Evolutionary conservation across 2,797 vertebrate genomes (phyloP).

Genomic region (Capromys pilorides): DNA sequence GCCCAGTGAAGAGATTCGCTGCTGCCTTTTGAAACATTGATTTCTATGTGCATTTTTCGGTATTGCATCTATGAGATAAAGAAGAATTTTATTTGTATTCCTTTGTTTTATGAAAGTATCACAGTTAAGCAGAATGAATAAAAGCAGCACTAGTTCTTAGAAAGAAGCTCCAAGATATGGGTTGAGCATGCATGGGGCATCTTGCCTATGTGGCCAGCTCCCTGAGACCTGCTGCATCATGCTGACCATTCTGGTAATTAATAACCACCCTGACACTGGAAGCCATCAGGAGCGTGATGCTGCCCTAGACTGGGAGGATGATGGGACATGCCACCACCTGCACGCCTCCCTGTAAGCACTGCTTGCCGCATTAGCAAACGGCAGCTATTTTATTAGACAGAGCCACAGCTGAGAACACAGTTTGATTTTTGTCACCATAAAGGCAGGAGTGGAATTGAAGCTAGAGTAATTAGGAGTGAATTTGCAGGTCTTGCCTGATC

Average conservation of each 20-base stretch:
- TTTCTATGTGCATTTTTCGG: constrained; percentile 36
- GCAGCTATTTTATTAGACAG: constrained; percentile 53
- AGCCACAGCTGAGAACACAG: constrained; percentile 60
- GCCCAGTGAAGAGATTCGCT: background rate
- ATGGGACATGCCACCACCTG: background rate
- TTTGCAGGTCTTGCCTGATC: constrained; percentile 80
- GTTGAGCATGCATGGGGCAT: background rate
- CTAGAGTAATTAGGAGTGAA: constrained; percentile 80
- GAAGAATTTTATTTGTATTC: constrained; percentile 53
- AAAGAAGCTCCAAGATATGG: background rate
- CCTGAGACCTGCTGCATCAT: background rate
- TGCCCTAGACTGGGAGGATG: background rate
- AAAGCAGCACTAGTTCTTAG: background rate
- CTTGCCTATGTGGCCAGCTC: background rate
- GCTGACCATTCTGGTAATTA: constrained; percentile 51
- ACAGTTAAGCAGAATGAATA: constrained; percentile 2
- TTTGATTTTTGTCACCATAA: constrained; percentile 72
- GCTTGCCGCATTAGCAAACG: constrained; percentile 42
- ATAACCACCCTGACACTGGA: constrained; percentile 27
- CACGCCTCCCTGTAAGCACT: background rate
- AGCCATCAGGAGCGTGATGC: background rate
- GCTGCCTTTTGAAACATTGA: constrained; percentile 34
- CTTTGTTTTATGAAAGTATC: constrained; percentile 1
- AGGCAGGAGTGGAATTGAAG: constrained; percentile 66
- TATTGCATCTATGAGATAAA: background rate